Evolutionary conservation across 2,113 vertebrate genomes (phyloP).

Genomic region (Taurulus bubalis): DNA sequence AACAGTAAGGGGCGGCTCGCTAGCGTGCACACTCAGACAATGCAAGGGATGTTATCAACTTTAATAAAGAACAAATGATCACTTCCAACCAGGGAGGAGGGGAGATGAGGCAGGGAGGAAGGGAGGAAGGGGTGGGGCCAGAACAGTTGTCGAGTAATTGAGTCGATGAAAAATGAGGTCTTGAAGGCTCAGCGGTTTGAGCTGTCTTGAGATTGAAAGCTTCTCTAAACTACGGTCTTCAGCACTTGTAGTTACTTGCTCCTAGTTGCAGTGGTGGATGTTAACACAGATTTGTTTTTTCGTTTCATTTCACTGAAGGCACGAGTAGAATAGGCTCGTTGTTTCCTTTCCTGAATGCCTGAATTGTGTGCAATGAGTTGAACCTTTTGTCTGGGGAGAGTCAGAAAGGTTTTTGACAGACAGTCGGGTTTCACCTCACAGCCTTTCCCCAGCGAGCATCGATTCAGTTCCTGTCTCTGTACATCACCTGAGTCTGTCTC

Average conservation of each 20-base stretch:
- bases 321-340: conserved; percentile 27
- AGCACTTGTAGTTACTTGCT: conserved; percentile 55
- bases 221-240: conserved; percentile 25
- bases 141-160: conserved; percentile 86
- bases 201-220: conserved; percentile 61
- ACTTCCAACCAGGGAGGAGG: conserved; percentile 81
- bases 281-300: conserved; percentile 63
- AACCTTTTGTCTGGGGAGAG: conserved; percentile 64
- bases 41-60: conserved; percentile 91
- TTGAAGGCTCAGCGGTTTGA: conserved; percentile 71
- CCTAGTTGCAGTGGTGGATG: conserved; percentile 49
- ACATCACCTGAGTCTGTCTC: conserved; percentile 57
- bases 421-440: conserved; percentile 60
- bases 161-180: conserved; percentile 89
- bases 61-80: conserved; percentile 95
- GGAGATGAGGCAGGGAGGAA: conserved; percentile 57
- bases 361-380: conserved; percentile 39
- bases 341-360: conserved; percentile 51
- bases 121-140: conserved; percentile 55
- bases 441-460: conserved; percentile 49
- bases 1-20: conserved; percentile 92
- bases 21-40: conserved; percentile 90
- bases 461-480: conserved; percentile 61
- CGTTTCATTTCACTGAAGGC: conserved; percentile 50
- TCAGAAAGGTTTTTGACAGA: conserved; percentile 66